phyloP scores from a whole-genome alignment of 2,113 vertebrate genomes.

The Isurus oxyrinchus region DNA sequence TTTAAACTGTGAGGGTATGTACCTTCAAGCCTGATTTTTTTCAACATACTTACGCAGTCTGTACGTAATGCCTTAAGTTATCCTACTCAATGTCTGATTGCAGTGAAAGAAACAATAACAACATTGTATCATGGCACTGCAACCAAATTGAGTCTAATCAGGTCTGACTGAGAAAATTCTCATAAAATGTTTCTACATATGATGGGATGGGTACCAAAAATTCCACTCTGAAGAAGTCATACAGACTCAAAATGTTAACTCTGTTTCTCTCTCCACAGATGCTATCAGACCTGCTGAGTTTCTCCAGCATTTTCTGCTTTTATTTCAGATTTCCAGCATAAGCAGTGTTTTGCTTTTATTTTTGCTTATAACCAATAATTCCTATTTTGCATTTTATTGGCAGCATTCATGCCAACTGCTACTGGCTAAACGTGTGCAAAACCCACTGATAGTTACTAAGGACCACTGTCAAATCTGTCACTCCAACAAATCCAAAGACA shows the following conservation, averaged over 20 bases:
- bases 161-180: background rate
- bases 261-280: no score
- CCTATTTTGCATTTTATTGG: background rate
- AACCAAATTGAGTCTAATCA: background rate
- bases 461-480: background rate
- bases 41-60: background rate
- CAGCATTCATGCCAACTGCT: background rate
- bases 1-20: constrained; percentile 71
- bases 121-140: background rate
- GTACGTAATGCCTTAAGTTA: background rate
- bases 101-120: background rate
- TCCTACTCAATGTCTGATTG: background rate
- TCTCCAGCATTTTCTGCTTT: no score
- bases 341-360: no score
- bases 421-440: background rate
- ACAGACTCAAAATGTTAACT: no score
- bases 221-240: no score
- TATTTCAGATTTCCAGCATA: no score
- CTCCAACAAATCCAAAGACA: background rate
- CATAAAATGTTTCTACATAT: background rate
- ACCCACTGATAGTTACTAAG: no score
- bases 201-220: background rate
- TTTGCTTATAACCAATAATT: background rate
- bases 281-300: no score
- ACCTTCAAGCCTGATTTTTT: constrained; percentile 32